Evolutionary conservation across 2,797 vertebrate genomes (phyloP).

Genomic region (Leptatherina wallacei): DNA sequence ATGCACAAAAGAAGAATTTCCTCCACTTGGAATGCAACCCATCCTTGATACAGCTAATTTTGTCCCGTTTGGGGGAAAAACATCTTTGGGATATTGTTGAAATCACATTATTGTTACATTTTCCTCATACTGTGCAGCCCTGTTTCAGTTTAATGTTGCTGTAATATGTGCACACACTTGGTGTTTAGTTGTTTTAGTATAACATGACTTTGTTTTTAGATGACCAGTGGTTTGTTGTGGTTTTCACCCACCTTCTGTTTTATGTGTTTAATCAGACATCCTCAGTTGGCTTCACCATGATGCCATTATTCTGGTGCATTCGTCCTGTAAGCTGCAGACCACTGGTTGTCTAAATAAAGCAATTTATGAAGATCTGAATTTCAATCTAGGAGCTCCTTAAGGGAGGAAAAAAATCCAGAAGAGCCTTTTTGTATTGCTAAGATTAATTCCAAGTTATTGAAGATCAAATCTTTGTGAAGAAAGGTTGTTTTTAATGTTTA

Average conservation of each 20-base stretch:
- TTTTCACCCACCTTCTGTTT: constrained; percentile 28
- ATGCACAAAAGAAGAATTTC: no score
- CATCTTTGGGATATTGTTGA: no score
- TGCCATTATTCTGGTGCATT: constrained; percentile 17
- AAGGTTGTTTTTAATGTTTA: constrained; percentile 13
- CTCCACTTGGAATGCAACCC: no score
- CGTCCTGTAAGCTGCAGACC: constrained; percentile 57
- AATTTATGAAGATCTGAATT: no score
- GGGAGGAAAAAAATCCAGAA: no score
- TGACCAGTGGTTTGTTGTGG: constrained; percentile 47
- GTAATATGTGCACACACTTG: neutral
- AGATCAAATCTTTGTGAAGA: neutral
- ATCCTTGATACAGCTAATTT: no score
- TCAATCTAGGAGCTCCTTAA: no score
- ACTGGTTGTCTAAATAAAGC: constrained; percentile 56
- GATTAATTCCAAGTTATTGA: neutral
- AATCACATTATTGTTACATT: no score
- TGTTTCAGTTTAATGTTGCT: neutral
- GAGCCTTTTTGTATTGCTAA: no score
- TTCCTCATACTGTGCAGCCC: no score
- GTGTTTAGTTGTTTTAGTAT: neutral
- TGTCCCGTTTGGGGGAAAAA: no score
- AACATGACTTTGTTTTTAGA: constrained; percentile 28
- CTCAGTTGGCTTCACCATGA: constrained; percentile 17
- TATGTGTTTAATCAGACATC: constrained; percentile 36